Evolutionary conservation across 2,797 vertebrate genomes (phyloP).

Genomic region (Sebastes goodei): DNA sequence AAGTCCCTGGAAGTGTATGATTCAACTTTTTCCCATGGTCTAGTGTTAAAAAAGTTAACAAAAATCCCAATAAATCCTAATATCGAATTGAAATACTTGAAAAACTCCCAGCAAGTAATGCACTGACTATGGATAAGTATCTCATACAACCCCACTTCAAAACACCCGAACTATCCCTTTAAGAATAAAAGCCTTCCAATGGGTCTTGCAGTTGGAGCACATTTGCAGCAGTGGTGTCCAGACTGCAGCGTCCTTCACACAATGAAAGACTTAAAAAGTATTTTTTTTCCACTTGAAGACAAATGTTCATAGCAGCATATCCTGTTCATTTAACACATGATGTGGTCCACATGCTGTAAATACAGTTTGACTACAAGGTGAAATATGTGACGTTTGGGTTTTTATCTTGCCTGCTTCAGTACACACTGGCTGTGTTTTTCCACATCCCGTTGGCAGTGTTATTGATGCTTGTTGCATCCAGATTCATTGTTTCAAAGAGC

Average conservation of each 20-base stretch:
- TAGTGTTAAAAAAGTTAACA: too few relatives aligned
- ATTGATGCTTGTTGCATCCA: constrained; percentile 8
- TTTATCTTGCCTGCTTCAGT: neutral
- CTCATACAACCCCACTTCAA: too few relatives aligned
- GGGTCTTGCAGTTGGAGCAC: neutral
- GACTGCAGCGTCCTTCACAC: neutral
- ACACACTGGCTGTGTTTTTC: neutral
- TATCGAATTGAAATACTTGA: too few relatives aligned
- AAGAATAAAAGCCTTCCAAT: constrained; percentile 6
- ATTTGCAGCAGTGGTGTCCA: neutral
- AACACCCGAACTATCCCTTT: neutral
- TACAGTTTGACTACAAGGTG: neutral
- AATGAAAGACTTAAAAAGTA: neutral
- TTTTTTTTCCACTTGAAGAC: neutral
- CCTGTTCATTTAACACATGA: neutral
- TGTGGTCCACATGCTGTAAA: neutral
- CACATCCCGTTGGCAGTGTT: neutral
- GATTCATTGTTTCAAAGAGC: constrained; percentile 24
- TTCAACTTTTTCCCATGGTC: too few relatives aligned
- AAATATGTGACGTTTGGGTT: neutral
- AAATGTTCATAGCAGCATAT: neutral
- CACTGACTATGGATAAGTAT: too few relatives aligned
- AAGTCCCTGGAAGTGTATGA: too few relatives aligned
- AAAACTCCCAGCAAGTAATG: too few relatives aligned
- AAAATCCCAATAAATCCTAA: too few relatives aligned